A percentile compares a stretch with the other conserved stretches of the same genome.
Conservation (phyloP, 2,113 vertebrate genomes). For the Epinephelus cyanopodus region DNA sequence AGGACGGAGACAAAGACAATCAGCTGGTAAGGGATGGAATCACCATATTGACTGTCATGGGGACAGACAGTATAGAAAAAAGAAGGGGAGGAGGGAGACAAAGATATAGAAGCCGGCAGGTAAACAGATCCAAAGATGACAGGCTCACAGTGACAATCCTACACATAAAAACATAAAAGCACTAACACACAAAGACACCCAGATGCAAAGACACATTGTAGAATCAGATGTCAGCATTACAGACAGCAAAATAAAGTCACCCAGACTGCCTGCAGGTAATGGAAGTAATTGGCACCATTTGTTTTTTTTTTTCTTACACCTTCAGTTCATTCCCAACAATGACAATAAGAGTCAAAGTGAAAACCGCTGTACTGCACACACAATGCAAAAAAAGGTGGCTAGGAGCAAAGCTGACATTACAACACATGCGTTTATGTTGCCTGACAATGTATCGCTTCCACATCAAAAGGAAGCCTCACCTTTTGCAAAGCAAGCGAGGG, state of each 20-base stretch:
- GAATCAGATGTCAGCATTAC: slow-evolving; percentile 62
- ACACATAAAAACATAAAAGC: slow-evolving; percentile 54
- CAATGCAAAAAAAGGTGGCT: slow-evolving; percentile 24
- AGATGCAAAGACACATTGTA: slow-evolving; percentile 54
- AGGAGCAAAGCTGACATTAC: slow-evolving; percentile 69
- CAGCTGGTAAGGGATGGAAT: slow-evolving; percentile 56
- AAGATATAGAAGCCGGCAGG: slow-evolving; percentile 31
- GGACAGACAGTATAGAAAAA: slow-evolving; percentile 44
- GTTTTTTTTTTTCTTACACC: slow-evolving; percentile 71
- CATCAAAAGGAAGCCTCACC: slow-evolving; percentile 93
- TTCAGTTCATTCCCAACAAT: slow-evolving; percentile 62
- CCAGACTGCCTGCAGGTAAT: slow-evolving; percentile 58
- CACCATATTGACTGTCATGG: slow-evolving; percentile 49
- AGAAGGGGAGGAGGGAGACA: neutral
- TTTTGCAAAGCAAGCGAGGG: slow-evolving; percentile 88
- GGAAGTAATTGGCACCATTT: slow-evolving; percentile 68
- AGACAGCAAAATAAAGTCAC: slow-evolving; percentile 60
- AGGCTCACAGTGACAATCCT: slow-evolving; percentile 42
- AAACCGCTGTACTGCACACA: neutral
- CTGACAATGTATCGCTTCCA: slow-evolving; percentile 88
- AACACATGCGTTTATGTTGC: slow-evolving; percentile 64
- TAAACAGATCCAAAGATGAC: slow-evolving; percentile 59
- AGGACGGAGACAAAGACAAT: slow-evolving; percentile 66
- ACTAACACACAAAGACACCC: slow-evolving; percentile 42
- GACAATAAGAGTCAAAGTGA: slow-evolving; percentile 51